These are phyloP conservation scores for Propithecus perrieri DNA, from an alignment of 2,797 vertebrate genomes.

Conservation along the genomic window DNA sequence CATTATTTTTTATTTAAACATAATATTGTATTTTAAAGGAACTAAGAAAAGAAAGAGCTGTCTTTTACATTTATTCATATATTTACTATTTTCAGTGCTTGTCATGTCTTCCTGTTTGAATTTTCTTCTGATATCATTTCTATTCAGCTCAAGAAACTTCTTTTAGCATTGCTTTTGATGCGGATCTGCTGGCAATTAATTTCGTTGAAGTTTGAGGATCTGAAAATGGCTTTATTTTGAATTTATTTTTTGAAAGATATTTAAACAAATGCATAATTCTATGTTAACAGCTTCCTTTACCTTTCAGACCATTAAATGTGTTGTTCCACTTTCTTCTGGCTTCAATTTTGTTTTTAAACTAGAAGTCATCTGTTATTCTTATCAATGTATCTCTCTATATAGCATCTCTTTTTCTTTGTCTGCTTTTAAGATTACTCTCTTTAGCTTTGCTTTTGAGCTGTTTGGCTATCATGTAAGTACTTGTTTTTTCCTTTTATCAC, in stretches of 20 bases:
- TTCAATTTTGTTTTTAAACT: not conserved
- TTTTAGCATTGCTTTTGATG: not conserved
- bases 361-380: not conserved
- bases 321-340: not conserved
- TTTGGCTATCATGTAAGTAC: not conserved
- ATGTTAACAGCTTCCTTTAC: not conserved
- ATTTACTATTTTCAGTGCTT: not conserved
- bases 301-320: not conserved
- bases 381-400: not conserved
- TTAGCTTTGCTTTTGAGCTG: not conserved
- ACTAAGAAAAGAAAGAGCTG: not conserved
- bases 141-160: not conserved
- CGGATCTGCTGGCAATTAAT: not conserved
- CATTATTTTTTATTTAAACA: not conserved
- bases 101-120: not conserved
- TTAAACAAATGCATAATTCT: not conserved
- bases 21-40: not conserved
- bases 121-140: not conserved
- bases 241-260: not conserved
- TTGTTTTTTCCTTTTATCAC: not conserved
- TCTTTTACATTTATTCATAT: not conserved
- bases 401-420: not conserved
- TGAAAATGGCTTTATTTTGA: not conserved
- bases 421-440: constrained; percentile 3
- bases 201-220: not conserved